phyloP scores from a whole-genome alignment of 1,140 invertebrate genomes.

The Lordiphosa clarofinis region DNA sequence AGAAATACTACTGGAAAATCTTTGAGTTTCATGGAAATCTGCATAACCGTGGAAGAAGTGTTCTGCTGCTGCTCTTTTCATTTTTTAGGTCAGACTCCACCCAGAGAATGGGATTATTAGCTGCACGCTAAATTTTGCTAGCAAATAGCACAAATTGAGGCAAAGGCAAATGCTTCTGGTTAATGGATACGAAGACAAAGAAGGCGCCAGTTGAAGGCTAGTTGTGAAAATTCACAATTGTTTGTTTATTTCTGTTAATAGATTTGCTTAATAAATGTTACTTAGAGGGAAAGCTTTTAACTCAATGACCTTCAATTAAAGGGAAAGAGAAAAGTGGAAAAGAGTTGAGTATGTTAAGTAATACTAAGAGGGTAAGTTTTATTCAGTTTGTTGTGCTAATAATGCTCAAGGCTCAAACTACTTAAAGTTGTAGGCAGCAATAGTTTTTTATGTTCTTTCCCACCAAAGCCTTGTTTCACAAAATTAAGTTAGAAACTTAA shows the following conservation, averaged over 20 bases:
- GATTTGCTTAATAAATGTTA: no score
- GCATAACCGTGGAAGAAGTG: conserved; percentile 11
- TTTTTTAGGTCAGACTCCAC: conserved; percentile 37
- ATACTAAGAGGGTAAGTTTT: no score
- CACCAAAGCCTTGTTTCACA: no score
- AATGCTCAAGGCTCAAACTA: no score
- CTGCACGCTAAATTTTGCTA: conserved; percentile 66
- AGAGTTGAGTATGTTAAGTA: no score
- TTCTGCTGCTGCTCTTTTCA: conserved; percentile 1
- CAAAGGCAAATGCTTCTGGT: conserved; percentile 23
- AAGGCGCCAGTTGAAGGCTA: conserved; percentile 47
- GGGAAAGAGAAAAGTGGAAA: no score
- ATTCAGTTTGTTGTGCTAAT: no score
- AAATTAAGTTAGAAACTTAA: no score
- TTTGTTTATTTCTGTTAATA: conserved; percentile 18
- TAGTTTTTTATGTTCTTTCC: no score
- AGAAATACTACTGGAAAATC: not conserved
- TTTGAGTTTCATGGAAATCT: conserved; percentile 13
- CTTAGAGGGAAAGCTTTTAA: no score
- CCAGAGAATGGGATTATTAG: conserved; percentile 41
- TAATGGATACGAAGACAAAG: conserved; percentile 26
- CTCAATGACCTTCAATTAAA: no score
- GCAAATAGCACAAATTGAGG: conserved; percentile 24
- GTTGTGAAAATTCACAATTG: conserved; percentile 57
- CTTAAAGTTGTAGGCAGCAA: no score